Conservation (phyloP, 2,797 vertebrate genomes). For the Linurgus olivaceus region DNA sequence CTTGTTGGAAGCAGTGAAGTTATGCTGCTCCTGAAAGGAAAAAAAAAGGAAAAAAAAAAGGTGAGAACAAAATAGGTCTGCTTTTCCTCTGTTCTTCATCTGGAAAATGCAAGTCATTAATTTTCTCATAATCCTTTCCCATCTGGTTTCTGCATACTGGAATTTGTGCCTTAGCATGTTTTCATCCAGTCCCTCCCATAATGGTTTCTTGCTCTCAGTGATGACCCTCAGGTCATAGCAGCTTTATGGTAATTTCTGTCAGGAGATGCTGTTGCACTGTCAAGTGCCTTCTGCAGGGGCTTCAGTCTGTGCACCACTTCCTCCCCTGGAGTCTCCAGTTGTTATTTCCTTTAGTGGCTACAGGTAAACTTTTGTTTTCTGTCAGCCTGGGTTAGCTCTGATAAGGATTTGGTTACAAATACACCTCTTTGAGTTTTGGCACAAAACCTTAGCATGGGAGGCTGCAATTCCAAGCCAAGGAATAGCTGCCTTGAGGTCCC, state of each 20-base stretch:
- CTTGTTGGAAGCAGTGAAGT: neutral
- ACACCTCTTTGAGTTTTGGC: neutral
- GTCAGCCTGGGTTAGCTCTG: accelerated
- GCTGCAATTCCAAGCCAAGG: neutral
- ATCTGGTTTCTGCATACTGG: neutral
- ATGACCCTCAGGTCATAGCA: neutral
- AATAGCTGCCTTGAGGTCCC: neutral
- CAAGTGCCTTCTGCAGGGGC: neutral
- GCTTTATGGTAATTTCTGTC: neutral
- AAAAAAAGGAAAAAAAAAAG: neutral
- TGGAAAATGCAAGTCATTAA: neutral
- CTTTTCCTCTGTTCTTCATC: neutral
- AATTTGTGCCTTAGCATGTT: neutral
- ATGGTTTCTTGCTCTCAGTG: neutral
- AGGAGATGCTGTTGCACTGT: neutral
- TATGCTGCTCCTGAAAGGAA: neutral
- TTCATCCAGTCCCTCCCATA: neutral
- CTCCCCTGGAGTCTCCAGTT: neutral
- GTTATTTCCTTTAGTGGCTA: neutral
- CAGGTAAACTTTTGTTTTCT: neutral
- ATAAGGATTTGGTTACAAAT: neutral
- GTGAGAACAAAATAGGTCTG: neutral
- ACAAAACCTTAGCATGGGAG: accelerated
- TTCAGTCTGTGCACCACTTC: accelerated
- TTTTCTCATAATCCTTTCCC: neutral